Evolutionary conservation across 1,140 invertebrate genomes (phyloP), one percentile per base, ranked within the genome.

Genomic region (Samia ricini): DNA sequence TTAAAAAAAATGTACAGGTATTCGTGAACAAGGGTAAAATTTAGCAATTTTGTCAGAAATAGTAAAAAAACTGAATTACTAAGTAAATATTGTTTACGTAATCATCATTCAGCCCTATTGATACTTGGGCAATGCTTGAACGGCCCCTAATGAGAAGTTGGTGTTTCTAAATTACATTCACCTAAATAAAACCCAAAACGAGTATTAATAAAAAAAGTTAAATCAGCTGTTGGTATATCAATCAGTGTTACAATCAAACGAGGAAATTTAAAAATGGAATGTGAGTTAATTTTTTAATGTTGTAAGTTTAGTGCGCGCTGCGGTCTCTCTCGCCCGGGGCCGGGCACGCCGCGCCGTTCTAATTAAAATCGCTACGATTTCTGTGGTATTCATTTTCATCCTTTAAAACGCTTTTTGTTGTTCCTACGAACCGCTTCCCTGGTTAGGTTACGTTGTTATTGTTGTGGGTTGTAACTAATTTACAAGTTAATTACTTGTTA

Each of bases 361-460:
- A 88, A 88, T 89, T 88, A 89, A 88, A 87, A 88, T 83, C 74
- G 78, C 79, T 76, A 76, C 79, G 80, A 80, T 83, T 76, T 83
- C 81, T 82, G 76, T 73, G 72, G 72, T 77, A 82, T 85, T 80
- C 83, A 85, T 88, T 88, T 82, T 83, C 82, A 86, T 88, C 81
- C 76, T 86, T 86, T 81, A 78, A 82, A 85, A 76, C 68, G 76
- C 74, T 85, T 88, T 88, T 87, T 87, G 85, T 84, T 84, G 71
- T 70, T 64, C 70, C 65, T n/a, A n/a, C n/a, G n/a, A n/a, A n/a
- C n/a, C n/a, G n/a, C n/a, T 64, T 74, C 72, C 51, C 74, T 72
- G 76, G 79, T 77, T 79, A 74, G 76, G 66, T 77, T 77, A 72
- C 72, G 77, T 81, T n/a, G n/a, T n/a, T 81, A 85, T 86, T 85